Evolutionary conservation across 2,113 vertebrate genomes (phyloP).

Genomic region (Eptatretus burgeri): DNA sequence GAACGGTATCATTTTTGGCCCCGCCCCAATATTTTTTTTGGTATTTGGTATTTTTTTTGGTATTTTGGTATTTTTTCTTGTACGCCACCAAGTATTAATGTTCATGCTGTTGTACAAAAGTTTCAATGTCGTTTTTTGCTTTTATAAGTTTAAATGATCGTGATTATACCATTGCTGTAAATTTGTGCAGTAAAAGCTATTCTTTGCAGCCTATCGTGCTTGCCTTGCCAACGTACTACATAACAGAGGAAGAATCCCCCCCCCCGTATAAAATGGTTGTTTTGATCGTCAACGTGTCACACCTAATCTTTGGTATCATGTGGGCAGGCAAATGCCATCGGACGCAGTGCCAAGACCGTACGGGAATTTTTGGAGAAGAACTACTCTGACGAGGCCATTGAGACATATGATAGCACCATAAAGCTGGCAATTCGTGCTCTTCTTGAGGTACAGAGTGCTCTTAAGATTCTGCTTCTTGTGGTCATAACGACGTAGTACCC

Average conservation of each 20-base stretch:
- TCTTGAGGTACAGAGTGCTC: constrained; percentile 22
- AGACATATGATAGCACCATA: constrained; percentile 26
- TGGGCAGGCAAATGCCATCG: constrained; percentile 37
- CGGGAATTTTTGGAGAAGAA: constrained; percentile 49
- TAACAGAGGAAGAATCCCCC: accelerated
- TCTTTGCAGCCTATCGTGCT: not conserved
- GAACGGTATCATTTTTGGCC: too few relatives aligned
- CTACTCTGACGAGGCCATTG: constrained; percentile 40
- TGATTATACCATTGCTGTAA: too few relatives aligned
- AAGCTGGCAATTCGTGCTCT: constrained; percentile 44
- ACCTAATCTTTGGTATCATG: not conserved
- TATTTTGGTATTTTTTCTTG: too few relatives aligned
- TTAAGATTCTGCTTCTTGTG: not conserved
- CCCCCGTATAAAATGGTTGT: not conserved
- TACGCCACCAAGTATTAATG: too few relatives aligned
- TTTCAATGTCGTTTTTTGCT: too few relatives aligned
- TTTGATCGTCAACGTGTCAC: too few relatives aligned
- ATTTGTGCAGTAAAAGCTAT: not conserved
- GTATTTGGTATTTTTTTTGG: too few relatives aligned
- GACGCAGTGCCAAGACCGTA: constrained; percentile 42
- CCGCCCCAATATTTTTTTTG: too few relatives aligned
- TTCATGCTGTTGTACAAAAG: too few relatives aligned
- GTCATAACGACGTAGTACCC: not conserved
- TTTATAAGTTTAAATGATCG: too few relatives aligned
- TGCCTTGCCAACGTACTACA: not conserved